These are phyloP conservation scores for Poeciliopsis prolifica DNA, from an alignment of 2,113 vertebrate species.

Conservation along the genomic window DNA sequence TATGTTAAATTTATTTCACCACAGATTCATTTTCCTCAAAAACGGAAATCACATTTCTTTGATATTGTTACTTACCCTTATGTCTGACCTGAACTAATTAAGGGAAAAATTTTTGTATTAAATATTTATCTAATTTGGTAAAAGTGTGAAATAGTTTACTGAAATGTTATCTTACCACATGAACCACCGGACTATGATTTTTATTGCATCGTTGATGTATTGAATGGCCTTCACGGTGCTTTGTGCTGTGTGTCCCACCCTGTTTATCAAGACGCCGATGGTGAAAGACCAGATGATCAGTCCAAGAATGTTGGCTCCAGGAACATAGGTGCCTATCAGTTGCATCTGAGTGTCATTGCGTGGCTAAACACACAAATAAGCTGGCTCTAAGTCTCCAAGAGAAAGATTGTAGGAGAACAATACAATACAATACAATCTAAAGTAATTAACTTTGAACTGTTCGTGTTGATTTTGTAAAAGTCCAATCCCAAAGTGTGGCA, in stretches of 20 bases:
- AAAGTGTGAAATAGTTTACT: neutral
- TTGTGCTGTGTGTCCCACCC: neutral
- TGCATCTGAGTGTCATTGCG: neutral
- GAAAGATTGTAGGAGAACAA: no score
- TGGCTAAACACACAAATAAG: neutral
- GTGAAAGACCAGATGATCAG: constrained; percentile 21
- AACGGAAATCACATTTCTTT: neutral
- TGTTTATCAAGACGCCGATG: neutral
- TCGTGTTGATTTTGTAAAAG: no score
- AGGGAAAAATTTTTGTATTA: neutral
- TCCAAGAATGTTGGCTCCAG: neutral
- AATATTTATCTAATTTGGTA: no score
- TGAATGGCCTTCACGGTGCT: accelerated
- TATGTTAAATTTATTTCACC: no score
- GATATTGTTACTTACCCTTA: neutral
- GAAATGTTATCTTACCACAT: neutral
- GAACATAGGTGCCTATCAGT: neutral
- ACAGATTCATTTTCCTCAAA: no score
- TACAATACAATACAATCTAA: no score
- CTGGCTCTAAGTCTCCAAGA: no score
- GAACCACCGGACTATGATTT: neutral
- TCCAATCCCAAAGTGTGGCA: no score
- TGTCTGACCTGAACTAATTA: neutral
- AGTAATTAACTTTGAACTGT: no score
- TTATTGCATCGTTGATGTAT: neutral